Evolutionary conservation across 2,113 vertebrate species (phyloP).

Genomic region (Eulemur rufifrons): DNA sequence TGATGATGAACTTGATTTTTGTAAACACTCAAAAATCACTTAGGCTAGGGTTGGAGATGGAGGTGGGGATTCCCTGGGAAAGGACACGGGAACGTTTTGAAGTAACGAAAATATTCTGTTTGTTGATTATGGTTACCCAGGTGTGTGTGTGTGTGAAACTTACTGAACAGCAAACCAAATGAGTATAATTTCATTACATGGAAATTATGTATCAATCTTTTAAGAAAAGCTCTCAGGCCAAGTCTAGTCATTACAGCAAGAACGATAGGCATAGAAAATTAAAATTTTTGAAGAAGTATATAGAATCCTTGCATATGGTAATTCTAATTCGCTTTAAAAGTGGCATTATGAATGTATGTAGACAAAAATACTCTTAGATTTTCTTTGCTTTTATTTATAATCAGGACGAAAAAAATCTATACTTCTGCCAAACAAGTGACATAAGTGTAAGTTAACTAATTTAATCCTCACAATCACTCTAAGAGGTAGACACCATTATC

Average conservation of each 20-base stretch:
- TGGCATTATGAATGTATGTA: neutral
- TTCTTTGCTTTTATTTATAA: slow-evolving; percentile 1
- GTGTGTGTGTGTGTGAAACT: neutral
- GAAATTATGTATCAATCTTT: neutral
- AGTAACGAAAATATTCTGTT: neutral
- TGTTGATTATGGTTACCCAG: neutral
- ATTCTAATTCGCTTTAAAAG: neutral
- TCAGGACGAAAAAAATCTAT: neutral
- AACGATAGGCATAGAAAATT: neutral
- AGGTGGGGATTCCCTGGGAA: neutral
- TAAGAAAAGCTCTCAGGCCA: neutral
- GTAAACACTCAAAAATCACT: neutral
- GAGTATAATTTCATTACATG: neutral
- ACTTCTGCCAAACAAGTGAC: neutral
- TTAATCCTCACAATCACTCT: neutral
- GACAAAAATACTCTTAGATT: neutral
- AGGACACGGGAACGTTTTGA: neutral
- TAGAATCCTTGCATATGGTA: neutral
- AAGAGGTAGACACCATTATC: neutral
- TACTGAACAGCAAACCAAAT: neutral
- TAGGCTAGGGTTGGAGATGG: neutral
- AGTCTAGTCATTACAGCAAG: neutral
- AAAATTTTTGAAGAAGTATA: neutral
- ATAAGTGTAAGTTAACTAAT: neutral
- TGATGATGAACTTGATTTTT: neutral